Percentiles rank a stretch among this genome's conserved stretches.
These are phyloP conservation scores for Caenorhabditis brenneri DNA, from an alignment of 1,140 invertebrate genomes.

Conservation along the genomic window DNA sequence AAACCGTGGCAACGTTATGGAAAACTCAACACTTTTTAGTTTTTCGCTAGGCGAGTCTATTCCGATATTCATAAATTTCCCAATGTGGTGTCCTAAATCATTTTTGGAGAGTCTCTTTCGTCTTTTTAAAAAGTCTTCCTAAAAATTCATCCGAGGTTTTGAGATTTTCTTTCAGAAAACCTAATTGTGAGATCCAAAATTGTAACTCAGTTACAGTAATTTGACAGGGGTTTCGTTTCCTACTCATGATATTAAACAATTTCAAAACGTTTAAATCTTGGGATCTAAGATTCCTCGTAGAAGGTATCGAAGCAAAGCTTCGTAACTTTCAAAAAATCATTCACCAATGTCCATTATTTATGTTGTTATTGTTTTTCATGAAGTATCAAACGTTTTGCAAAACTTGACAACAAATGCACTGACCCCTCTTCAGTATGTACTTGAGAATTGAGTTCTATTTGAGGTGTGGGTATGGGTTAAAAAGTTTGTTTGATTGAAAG, in stretches of 20 bases:
- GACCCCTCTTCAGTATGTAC: neutral
- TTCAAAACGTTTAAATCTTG: too few relatives aligned
- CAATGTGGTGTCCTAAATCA: neutral
- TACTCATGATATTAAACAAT: too few relatives aligned
- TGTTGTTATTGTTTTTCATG: neutral
- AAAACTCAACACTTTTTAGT: conserved; percentile 26
- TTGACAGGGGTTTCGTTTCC: too few relatives aligned
- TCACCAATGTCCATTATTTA: neutral
- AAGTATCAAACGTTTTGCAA: neutral
- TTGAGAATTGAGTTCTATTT: conserved; percentile 20
- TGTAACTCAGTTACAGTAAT: too few relatives aligned
- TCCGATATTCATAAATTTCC: neutral
- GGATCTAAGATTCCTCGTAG: too few relatives aligned
- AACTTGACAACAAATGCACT: neutral
- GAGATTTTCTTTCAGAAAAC: too few relatives aligned
- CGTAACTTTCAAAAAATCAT: neutral
- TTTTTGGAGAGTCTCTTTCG: neutral
- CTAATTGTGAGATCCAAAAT: too few relatives aligned
- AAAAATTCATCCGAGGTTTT: too few relatives aligned
- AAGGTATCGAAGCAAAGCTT: too few relatives aligned
- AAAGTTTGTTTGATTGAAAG: neutral
- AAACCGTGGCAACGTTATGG: conserved; percentile 20
- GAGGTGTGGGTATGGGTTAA: neutral
- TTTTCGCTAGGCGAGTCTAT: neutral
- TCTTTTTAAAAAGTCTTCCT: neutral